Evolutionary conservation across 2,113 vertebrate species (phyloP).

Genomic region (Urocitellus parryii): DNA sequence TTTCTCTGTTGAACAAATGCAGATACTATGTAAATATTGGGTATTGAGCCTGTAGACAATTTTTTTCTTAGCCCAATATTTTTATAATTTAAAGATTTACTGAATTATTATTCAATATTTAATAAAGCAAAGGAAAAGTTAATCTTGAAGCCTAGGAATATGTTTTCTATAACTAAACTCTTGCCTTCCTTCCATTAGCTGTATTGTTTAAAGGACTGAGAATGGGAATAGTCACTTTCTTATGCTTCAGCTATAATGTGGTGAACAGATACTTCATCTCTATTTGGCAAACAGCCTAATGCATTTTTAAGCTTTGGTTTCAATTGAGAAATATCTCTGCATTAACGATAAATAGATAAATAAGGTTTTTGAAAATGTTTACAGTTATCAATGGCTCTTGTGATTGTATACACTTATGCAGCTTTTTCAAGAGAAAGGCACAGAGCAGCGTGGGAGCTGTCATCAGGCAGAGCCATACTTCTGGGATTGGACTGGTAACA

Average conservation of each 20-base stretch:
- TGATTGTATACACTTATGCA: neutral
- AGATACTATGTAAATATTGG: neutral
- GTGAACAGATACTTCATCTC: neutral
- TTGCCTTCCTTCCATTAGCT: neutral
- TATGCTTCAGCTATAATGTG: neutral
- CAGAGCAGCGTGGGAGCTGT: neutral
- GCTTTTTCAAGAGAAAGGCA: neutral
- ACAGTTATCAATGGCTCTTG: neutral
- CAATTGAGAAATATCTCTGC: neutral
- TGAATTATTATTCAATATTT: neutral
- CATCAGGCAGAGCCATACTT: fast-evolving
- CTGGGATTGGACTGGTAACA: neutral
- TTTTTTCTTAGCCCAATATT: neutral
- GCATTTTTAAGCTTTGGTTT: neutral
- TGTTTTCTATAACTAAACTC: neutral
- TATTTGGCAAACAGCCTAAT: neutral
- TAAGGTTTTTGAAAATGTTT: neutral
- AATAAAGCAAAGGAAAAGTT: neutral
- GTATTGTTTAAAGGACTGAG: neutral
- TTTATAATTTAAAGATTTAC: neutral
- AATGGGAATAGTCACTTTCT: neutral
- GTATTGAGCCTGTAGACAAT: neutral
- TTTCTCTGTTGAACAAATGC: neutral
- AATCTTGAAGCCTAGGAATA: neutral
- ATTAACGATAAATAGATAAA: neutral